These are phyloP conservation scores for Drosophila kurseongensis DNA, from an alignment of 1,140 invertebrate genomes.

Conservation along the genomic window DNA sequence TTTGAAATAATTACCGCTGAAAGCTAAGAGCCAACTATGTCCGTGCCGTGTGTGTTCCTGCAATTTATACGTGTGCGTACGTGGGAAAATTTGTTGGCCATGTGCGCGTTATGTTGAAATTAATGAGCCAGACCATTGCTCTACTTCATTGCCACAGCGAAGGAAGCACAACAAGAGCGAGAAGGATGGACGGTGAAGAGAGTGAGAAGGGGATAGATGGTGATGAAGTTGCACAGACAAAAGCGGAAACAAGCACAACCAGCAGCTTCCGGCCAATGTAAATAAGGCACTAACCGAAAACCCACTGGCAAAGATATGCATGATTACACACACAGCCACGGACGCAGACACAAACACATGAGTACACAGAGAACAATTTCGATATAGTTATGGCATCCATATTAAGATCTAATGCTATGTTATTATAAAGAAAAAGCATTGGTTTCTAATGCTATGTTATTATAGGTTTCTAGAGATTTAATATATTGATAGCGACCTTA, in stretches of 20 bases:
- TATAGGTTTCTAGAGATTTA: no score
- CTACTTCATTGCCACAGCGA: conserved; percentile 45
- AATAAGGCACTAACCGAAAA: conserved; percentile 61
- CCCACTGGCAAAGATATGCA: conserved; percentile 55
- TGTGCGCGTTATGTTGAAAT: conserved; percentile 66
- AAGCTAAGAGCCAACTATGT: conserved; percentile 40
- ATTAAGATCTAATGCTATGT: no score
- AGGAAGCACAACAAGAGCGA: not conserved
- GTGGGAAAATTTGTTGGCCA: conserved; percentile 44
- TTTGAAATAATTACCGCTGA: conserved; percentile 68
- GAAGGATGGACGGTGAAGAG: not conserved
- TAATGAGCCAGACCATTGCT: conserved; percentile 64
- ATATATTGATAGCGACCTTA: no score
- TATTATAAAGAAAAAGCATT: no score
- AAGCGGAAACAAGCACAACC: conserved; percentile 64
- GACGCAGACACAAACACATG: conserved; percentile 5
- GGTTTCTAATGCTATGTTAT: no score
- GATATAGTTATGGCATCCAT: no score
- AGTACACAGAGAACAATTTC: not conserved
- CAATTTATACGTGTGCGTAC: conserved; percentile 32
- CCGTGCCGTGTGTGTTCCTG: conserved; percentile 7
- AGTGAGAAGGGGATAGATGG: conserved; percentile 10
- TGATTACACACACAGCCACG: conserved; percentile 52
- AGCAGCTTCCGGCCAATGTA: conserved; percentile 64
- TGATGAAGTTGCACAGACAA: conserved; percentile 53